Percentiles rank a stretch among this genome's conserved stretches.
Evolutionary conservation across 2,113 vertebrate genomes (phyloP).

Genomic region (Ia io): DNA sequence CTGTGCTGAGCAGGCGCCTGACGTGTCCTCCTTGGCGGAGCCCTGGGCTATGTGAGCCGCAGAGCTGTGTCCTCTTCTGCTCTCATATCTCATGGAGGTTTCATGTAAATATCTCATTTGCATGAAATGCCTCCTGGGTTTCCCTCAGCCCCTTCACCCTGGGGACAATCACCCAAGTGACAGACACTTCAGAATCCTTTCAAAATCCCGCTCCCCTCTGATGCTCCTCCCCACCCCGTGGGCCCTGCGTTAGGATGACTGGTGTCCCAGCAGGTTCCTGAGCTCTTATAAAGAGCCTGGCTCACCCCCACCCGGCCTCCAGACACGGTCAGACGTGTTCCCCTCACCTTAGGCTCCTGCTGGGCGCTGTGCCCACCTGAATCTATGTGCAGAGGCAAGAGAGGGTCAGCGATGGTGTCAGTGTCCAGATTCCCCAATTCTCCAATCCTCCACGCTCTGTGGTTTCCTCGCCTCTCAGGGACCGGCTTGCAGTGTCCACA

Average conservation of each 20-base stretch:
- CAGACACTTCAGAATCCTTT: background rate
- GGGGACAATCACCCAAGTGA: background rate
- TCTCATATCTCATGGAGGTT: background rate
- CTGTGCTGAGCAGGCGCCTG: background rate
- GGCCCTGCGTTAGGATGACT: background rate
- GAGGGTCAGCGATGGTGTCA: background rate
- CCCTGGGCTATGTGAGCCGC: background rate
- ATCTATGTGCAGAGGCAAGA: background rate
- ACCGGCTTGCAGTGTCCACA: background rate
- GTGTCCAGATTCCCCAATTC: accelerated
- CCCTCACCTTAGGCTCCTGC: background rate
- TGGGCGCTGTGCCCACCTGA: background rate
- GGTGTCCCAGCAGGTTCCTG: background rate
- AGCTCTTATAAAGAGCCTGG: background rate
- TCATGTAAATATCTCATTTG: too few relatives aligned
- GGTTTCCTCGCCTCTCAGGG: background rate
- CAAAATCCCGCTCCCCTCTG: background rate
- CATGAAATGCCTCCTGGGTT: background rate
- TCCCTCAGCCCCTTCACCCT: background rate
- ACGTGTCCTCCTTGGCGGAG: accelerated
- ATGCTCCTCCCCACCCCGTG: too few relatives aligned
- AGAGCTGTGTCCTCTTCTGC: background rate
- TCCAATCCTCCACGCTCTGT: background rate
- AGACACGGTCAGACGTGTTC: background rate
- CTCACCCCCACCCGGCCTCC: background rate